These are phyloP conservation scores for Acanthococcus lagerstroemiae DNA, from an alignment of 2,888 invertebrate species.

Conservation along the genomic window DNA sequence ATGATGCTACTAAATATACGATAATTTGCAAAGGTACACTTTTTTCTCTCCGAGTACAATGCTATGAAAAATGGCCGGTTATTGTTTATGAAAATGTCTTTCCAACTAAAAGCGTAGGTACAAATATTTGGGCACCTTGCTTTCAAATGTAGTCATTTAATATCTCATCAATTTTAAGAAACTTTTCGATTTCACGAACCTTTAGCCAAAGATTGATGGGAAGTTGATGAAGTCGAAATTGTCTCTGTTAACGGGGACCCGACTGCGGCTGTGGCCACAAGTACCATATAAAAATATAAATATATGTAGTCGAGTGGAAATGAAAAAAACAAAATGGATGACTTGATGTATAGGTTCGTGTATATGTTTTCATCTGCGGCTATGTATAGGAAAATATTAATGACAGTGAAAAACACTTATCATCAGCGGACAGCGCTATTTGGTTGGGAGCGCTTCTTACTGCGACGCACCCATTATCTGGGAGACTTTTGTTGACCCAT, in stretches of 20 bases:
- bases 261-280: too few species aligned
- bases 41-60: not conserved
- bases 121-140: constrained; percentile 22
- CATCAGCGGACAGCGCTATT: too few species aligned
- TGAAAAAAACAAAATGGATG: not conserved
- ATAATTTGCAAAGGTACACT: too few species aligned
- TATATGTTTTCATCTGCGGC: too few species aligned
- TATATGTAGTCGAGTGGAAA: not conserved
- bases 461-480: too few species aligned
- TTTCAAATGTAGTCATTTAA: constrained; percentile 15
- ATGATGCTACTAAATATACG: too few species aligned
- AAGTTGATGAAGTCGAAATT: not conserved
- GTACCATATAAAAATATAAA: not conserved
- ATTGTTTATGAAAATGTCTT: constrained; percentile 17
- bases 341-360: too few species aligned
- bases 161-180: constrained; percentile 21
- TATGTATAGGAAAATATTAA: too few species aligned
- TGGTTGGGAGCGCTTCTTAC: too few species aligned
- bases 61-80: not conserved
- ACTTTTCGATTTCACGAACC: not conserved
- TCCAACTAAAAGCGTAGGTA: constrained; percentile 16
- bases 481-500: too few species aligned
- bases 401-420: too few species aligned
- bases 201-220: not conserved
- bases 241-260: too few species aligned